Percentiles rank a stretch among this genome's conserved stretches.
These are phyloP conservation scores for Phoebastria nigripes DNA, from an alignment of 2,797 vertebrate species.

Conservation along the genomic window DNA sequence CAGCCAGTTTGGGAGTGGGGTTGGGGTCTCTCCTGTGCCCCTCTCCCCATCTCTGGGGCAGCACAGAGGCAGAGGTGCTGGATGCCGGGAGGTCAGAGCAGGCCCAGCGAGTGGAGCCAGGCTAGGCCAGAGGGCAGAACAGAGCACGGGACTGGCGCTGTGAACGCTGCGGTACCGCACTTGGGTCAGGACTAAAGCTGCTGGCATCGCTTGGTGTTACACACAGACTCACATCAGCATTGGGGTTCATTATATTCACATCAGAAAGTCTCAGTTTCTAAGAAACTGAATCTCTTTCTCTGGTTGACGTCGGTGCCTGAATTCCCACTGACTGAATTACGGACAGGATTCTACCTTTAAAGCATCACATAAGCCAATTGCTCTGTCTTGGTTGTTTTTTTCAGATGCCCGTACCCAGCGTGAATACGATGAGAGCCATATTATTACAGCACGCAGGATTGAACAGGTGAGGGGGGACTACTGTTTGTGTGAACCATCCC, in stretches of 20 bases:
- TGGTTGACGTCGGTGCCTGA: not conserved
- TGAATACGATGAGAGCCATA: slow-evolving; percentile 82
- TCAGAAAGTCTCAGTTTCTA: not conserved
- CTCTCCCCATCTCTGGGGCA: not conserved
- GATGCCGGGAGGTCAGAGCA: not conserved
- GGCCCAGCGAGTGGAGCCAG: not conserved
- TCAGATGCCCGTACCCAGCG: slow-evolving; percentile 82
- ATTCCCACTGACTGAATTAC: not conserved
- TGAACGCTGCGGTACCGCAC: not conserved
- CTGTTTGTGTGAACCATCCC: not conserved
- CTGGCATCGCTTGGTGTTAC: not conserved
- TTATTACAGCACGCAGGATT: slow-evolving; percentile 80
- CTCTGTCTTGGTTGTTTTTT: not conserved
- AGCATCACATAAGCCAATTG: not conserved
- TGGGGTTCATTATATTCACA: not conserved
- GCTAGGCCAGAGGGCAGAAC: not conserved
- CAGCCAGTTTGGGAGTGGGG: not conserved
- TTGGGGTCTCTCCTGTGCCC: accelerated
- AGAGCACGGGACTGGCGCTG: not conserved
- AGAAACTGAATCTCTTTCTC: not conserved
- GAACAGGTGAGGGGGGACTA: slow-evolving; percentile 70
- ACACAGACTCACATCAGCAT: not conserved
- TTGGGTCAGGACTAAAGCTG: not conserved
- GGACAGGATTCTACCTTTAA: not conserved
- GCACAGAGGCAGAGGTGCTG: not conserved